Evolutionary conservation across 2,797 vertebrate species (phyloP), one percentile per base, ranked within the genome.

Genomic region (Gymnoscopelus microlampas): DNA sequence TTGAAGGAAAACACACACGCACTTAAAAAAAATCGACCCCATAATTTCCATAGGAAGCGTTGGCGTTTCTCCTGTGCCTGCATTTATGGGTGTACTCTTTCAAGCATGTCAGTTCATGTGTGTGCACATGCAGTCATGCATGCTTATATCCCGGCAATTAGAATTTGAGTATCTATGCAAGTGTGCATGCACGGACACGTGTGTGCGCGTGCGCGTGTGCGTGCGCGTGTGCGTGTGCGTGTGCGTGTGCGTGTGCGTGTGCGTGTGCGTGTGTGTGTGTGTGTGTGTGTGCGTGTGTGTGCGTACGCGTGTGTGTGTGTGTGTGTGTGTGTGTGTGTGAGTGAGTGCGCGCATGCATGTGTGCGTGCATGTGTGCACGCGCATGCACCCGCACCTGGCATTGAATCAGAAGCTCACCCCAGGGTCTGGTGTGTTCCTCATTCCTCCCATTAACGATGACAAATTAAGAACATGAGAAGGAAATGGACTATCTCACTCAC

Each of bases 391-490:
- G 7, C 49, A 61, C 61, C 58, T 77, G 63, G 9, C 63, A 61
- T 55, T 48, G 78, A 82, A 78, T 80, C 63, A 64, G 32, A 78
- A 56, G 74, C 79, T 76, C 56, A 66, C 58, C 74, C 72, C 3
- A 4, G 73, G 71, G 64, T 66, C 47, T 48, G 59, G 51, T 63
- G 29, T 70, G 59, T 74, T 65, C 51, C 53, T 76, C 65, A 68
- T 74, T 81, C 64, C 47, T 70, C 75, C 51, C 26, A 77, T 75
- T 81, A 63, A 71, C 81, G 77, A 74, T 79, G 70, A 74, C 44
- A 56, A 84, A 85, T 79, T 57, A 86, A 82, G 78, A 86, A 68
- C 76, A 80, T 12, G 62, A 82, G 77, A 63, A 71, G 71, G 68
- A 77, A 84, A 74, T 68, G 63, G 57, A 44, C 77, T 77, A 64